Base-by-base conservation (phyloP, 1,140 invertebrate species). In the Drosophila nasuta region DNA sequence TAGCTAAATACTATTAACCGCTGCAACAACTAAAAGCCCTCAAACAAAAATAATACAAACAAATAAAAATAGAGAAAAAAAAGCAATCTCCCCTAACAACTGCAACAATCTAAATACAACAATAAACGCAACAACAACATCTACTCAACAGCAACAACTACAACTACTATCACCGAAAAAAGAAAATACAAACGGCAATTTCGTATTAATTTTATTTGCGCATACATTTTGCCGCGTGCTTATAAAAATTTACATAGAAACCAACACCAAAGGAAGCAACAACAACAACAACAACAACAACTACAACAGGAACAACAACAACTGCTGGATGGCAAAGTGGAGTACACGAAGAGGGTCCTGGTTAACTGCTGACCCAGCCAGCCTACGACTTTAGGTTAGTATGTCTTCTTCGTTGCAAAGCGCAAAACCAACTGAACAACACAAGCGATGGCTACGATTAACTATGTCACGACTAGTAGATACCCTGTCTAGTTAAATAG, bases 171-270 rank as follows among this genome's bases (percentile, higher is more conserved):
- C 62, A 83, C 38, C 63, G 51, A 71, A 46, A 67, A 48, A 73
- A 59, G 69, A 66, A 78, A 66, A 74, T 60, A 74, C 64, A 73
- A 88, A 70, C 78, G 78, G 80, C 68, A 72, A 75, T 87, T 80
- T 75, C 45, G 80, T 75, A 88, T 88, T 89, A 88, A 88, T 89
- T 89, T 87, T 78, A 82, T 86, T 86, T 79, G 81, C 77, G 58
- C 57, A 69, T 58, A 75, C 65, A 68, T 62, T 76, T 72, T 73
- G 74, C 74, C 56, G 77, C 74, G 85, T 78, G 80, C 73, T 80
- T 80, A 75, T 88, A 80, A 83, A 88, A 88, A 88, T 88, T 83
- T 83, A 89, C 85, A 88, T 89, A 89, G 83, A 83, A 88, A 88
- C 64, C 70, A 74, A 74, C 68, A 70, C 69, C 81, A 79, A 41